Conservation (phyloP, 2,113 vertebrate genomes). For the Ailuropoda melanoleuca region DNA sequence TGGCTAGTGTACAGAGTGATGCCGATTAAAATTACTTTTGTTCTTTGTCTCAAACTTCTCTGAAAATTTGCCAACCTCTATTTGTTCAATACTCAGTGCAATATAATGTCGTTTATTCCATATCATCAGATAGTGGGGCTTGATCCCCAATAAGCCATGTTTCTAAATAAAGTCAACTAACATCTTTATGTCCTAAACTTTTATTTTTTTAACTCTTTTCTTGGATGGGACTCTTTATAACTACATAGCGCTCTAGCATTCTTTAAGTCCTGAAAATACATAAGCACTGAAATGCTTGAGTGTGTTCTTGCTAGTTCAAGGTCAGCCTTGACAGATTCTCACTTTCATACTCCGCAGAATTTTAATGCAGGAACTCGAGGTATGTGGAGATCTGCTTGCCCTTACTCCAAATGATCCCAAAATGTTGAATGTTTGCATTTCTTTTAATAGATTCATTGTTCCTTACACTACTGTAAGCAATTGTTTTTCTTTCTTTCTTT, state of each 20-base stretch:
- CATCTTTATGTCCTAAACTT: background rate
- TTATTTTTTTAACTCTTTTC: background rate
- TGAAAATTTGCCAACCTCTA: background rate
- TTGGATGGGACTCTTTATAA: background rate
- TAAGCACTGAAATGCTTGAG: background rate
- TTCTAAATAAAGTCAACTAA: background rate
- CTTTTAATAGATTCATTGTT: background rate
- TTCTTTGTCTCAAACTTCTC: background rate
- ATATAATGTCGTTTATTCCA: background rate
- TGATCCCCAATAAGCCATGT: background rate
- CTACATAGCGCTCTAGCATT: background rate
- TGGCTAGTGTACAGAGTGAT: background rate
- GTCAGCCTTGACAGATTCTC: background rate
- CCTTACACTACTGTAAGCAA: background rate
- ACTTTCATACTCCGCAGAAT: background rate
- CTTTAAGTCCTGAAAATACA: background rate
- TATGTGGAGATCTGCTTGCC: background rate
- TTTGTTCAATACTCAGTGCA: background rate
- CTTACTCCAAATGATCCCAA: background rate
- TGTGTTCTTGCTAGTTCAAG: background rate
- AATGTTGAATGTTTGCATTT: background rate
- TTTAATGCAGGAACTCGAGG: background rate
- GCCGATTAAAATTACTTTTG: slow-evolving; percentile 25
- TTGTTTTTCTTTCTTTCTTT: background rate
- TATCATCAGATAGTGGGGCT: background rate